Evolutionary conservation across 2,113 vertebrate species (phyloP).

Genomic region (Sinocyclocheilus anophthalmus): DNA sequence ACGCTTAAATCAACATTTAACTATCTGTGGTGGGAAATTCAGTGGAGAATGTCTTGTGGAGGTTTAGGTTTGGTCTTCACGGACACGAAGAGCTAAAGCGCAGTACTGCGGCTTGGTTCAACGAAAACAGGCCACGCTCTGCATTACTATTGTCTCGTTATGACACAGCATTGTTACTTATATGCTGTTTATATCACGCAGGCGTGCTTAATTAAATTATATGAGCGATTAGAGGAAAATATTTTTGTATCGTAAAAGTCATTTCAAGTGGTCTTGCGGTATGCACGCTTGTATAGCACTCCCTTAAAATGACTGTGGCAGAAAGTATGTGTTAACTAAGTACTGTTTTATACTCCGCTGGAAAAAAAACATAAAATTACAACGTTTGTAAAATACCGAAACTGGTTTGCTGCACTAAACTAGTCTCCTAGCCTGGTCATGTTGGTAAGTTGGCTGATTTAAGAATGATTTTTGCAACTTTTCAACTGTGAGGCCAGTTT

Average conservation of each 20-base stretch:
- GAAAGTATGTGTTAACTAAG: not conserved
- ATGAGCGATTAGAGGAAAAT: not conserved
- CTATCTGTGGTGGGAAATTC: not conserved
- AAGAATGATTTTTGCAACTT: not conserved
- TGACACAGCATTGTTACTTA: not conserved
- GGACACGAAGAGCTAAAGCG: not conserved
- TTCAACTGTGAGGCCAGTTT: not conserved
- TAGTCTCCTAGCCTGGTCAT: not conserved
- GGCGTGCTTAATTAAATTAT: not conserved
- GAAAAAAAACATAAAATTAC: no score
- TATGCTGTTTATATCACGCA: not conserved
- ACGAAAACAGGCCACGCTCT: not conserved
- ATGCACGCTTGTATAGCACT: not conserved
- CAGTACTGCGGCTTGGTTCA: not conserved
- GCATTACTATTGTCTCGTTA: conserved; percentile 10
- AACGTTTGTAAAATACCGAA: no score
- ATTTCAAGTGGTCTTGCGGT: not conserved
- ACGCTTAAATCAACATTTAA: not conserved
- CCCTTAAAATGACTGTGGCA: not conserved
- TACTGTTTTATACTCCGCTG: not conserved
- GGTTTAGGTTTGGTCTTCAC: not conserved
- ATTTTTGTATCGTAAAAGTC: not conserved
- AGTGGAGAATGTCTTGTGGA: not conserved
- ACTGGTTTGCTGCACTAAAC: not conserved
- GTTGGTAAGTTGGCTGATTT: not conserved